Percentiles rank a stretch among this genome's conserved stretches.
These are phyloP conservation scores for Ctenopoma multispine DNA, from an alignment of 2,797 vertebrate genomes.

Conservation along the genomic window DNA sequence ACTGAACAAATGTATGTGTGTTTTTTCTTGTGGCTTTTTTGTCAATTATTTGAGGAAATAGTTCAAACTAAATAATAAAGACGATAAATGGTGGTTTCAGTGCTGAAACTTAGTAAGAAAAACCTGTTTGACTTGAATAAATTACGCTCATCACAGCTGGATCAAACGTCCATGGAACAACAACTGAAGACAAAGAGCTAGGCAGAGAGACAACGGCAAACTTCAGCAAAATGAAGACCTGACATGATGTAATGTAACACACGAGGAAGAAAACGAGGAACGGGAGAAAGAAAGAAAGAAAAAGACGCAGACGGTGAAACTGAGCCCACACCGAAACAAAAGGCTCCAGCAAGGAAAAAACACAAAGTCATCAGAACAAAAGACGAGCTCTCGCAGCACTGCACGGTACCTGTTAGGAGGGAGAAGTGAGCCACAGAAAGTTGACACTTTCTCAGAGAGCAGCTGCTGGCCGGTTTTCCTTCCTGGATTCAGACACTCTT, in stretches of 20 bases:
- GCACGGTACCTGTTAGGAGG: slow-evolving; percentile 66
- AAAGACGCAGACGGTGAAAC: background rate
- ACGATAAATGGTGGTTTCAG: background rate
- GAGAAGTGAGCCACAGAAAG: slow-evolving; percentile 38
- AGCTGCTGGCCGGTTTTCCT: slow-evolving; percentile 36
- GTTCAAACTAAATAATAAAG: background rate
- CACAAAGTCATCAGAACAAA: slow-evolving; percentile 24
- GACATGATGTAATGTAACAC: background rate
- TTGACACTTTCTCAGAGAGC: slow-evolving; percentile 45
- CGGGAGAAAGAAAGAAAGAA: background rate
- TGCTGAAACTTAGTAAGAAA: background rate
- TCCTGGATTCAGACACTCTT: slow-evolving; percentile 57
- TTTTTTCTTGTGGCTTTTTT: background rate
- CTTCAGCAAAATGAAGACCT: background rate
- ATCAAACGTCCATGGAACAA: background rate
- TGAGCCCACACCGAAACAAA: slow-evolving; percentile 24
- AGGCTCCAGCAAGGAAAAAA: slow-evolving; percentile 26
- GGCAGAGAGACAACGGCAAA: background rate
- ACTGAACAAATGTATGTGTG: background rate
- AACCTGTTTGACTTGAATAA: background rate
- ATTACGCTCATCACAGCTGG: background rate
- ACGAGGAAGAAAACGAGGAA: slow-evolving; percentile 1
- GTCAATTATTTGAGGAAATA: background rate
- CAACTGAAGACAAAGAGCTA: background rate
- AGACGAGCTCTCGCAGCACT: slow-evolving; percentile 27